These are phyloP conservation scores for Bombus terrestris DNA, from an alignment of 1,140 invertebrate genomes.

Conservation along the genomic window DNA sequence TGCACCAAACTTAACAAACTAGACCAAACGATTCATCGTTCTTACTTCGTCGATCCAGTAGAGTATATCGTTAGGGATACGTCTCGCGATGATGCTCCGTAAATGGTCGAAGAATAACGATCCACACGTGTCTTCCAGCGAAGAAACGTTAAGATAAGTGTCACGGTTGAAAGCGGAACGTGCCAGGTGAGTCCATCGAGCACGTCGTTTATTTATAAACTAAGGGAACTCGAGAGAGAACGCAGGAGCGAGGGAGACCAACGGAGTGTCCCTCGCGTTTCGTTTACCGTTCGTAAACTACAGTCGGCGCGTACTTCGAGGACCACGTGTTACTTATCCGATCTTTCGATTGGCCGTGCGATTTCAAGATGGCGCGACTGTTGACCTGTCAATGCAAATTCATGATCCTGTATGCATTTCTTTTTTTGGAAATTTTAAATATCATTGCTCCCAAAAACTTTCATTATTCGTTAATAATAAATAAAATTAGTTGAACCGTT, in stretches of 20 bases:
- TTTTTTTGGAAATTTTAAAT: background rate
- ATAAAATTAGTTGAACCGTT: too few species aligned
- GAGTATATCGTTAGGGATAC: background rate
- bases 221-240: constrained; percentile 45
- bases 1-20: background rate
- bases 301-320: constrained; percentile 24
- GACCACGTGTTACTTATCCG: constrained; percentile 35
- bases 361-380: constrained; percentile 52
- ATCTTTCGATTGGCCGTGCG: constrained; percentile 39
- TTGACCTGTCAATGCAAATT: constrained; percentile 38
- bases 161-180: constrained; percentile 53
- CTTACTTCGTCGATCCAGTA: too few species aligned
- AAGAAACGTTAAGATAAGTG: constrained; percentile 48
- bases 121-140: constrained; percentile 22
- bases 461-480: background rate
- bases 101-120: background rate
- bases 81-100: background rate
- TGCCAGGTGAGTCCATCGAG: constrained; percentile 43
- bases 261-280: constrained; percentile 28
- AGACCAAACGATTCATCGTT: background rate
- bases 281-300: constrained; percentile 60
- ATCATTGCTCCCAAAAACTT: background rate
- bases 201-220: constrained; percentile 57
- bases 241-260: constrained; percentile 33
- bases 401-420: background rate